Evolutionary conservation across 2,888 invertebrate species (phyloP), one percentile per base, ranked within the genome.

Genomic region (Scaeva pyrastri): DNA sequence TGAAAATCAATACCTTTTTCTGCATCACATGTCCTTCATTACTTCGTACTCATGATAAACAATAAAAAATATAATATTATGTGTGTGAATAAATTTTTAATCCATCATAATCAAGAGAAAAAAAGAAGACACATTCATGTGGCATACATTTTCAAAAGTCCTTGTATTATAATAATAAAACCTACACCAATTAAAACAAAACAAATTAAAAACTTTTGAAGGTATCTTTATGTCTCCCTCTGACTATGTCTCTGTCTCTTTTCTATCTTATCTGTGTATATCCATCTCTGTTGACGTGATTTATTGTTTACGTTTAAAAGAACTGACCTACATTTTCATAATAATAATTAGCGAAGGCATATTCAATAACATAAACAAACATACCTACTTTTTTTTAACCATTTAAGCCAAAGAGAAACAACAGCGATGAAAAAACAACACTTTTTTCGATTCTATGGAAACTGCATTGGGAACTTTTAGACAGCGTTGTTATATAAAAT

Each of bases 281-380:
- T 39, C 39, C 39, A 19, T 58, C 21, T 60, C 60, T 41, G 16
- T 60, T 60, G 39, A 39, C 19, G 52, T 64, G 64, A 70, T 62
- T 86, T 81, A 78, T 86, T 82, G 82, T 73, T 74, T 74, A 58
- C 41, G 77, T 70, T 74, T 70, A 31, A 36, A 50, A 66, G 74
- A 86, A 86, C 82, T 82, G 86, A 86, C 86, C 86, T 86, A 86
- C 77, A 86, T 86, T 68, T n/a, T 78, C 52, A 58, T 45, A 60
- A 48, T 45, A 45, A 58, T 60, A 82, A 86, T 86, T 82, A 77
- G 82, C 82, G 52, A 71, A 64, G 62, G 74, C 45, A 60, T 71
- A 62, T 72, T 56, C 50, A 16, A 36, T 45, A 62, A 73, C 60
- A 55, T 36, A 68, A 39, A 55, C 68, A 77, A 66, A 23, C 50